Evolutionary conservation across 2,888 invertebrate genomes (phyloP).

Genomic region (Amphimallon solstitiale): DNA sequence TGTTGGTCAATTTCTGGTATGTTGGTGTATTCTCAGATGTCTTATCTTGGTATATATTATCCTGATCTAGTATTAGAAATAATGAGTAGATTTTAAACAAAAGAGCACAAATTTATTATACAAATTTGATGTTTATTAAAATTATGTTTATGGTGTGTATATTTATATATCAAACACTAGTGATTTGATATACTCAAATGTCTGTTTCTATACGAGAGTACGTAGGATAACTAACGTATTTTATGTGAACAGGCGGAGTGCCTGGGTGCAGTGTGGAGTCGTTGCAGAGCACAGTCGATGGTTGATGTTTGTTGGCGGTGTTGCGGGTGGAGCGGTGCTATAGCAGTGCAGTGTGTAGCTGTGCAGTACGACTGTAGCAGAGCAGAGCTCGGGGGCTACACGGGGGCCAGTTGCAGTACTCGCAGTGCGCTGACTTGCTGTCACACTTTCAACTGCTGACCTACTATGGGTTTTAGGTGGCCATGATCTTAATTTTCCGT

Average conservation of each 20-base stretch:
- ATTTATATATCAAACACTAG: not conserved
- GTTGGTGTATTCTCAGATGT: too few species aligned
- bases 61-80: too few species aligned
- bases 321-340: constrained; percentile 45
- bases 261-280: constrained; percentile 53
- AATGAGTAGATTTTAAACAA: too few species aligned
- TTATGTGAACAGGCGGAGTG: constrained; percentile 51
- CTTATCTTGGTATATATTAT: too few species aligned
- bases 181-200: constrained; percentile 6
- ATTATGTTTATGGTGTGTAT: constrained; percentile 5
- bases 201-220: constrained; percentile 31
- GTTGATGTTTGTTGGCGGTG: constrained; percentile 44
- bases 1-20: too few species aligned
- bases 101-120: not conserved
- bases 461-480: constrained; percentile 27
- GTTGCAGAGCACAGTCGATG: constrained; percentile 55
- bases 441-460: constrained; percentile 32
- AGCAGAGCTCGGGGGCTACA: constrained; percentile 40
- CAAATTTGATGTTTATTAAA: not conserved
- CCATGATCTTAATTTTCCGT: not conserved
- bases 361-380: constrained; percentile 49
- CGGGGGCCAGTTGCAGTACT: constrained; percentile 45
- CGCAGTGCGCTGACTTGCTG: constrained; percentile 40
- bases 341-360: constrained; percentile 44
- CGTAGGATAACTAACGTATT: constrained; percentile 46